Conservation (phyloP, 2,888 invertebrate genomes). For the Oxyteleia sp. region DNA sequence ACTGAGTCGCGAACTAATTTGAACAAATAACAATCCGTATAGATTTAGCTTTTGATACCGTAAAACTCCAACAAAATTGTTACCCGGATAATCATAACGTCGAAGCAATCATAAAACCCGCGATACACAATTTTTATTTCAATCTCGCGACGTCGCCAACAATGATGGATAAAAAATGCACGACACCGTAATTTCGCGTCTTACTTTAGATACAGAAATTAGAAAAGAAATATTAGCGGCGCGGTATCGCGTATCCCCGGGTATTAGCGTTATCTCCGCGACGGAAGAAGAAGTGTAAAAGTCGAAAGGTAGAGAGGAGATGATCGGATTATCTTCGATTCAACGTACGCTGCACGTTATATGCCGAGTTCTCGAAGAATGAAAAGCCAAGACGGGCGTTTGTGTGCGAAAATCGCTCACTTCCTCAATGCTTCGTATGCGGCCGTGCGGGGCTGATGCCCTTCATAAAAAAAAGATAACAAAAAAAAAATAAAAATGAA, state of each 20-base stretch:
- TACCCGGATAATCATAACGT: too few species aligned
- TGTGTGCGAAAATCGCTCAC: slow-evolving; percentile 41
- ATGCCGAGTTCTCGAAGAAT: slow-evolving; percentile 23
- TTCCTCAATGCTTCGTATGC: slow-evolving; percentile 16
- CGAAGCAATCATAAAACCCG: too few species aligned
- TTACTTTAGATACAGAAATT: slow-evolving; percentile 27
- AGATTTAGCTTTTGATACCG: too few species aligned
- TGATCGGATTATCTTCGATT: slow-evolving; percentile 58
- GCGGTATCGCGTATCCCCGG: slow-evolving; percentile 31
- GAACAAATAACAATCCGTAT: too few species aligned
- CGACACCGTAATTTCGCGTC: slow-evolving; percentile 13
- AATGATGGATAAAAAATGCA: slow-evolving; percentile 3
- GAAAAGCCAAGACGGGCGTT: slow-evolving; percentile 42
- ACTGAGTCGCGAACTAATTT: too few species aligned
- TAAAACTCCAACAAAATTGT: too few species aligned
- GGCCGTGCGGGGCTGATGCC: slow-evolving; percentile 20
- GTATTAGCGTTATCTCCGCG: slow-evolving; percentile 40
- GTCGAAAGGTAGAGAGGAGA: slow-evolving; percentile 31
- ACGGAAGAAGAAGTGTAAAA: slow-evolving; percentile 36
- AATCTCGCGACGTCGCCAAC: background rate
- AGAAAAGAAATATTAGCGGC: slow-evolving; percentile 18
- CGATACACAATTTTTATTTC: background rate
- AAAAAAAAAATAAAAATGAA: too few species aligned
- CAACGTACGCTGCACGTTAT: slow-evolving; percentile 40
- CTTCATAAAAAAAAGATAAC: too few species aligned